Base-by-base conservation (phyloP, 2,888 invertebrate species). In the Arctia plantaginis region DNA sequence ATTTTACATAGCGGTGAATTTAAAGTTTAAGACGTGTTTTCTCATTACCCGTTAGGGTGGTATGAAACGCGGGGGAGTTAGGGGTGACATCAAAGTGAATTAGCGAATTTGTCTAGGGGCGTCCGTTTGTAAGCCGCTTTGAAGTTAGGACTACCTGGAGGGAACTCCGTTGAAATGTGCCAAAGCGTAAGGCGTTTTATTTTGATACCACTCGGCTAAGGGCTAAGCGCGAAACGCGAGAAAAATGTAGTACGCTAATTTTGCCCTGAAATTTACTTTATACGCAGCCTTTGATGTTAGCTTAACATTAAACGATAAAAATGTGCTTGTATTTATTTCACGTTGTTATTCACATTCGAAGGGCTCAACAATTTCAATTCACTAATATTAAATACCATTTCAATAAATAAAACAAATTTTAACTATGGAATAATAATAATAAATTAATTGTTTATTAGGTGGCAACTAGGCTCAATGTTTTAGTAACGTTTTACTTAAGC, bases 71-170 rank as follows among this genome's bases (percentile, higher is more conserved):
- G 84, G 87, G 86, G 87, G 88, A 82, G 86, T 82, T 88, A 88
- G 90, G 93, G 92, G 90, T 87, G 90, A 95, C 94, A 95, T 95
- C 95, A 95, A 95, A 95, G 95, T 92, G 94, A 95, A 95, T 95
- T 95, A 95, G 92, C 93, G 93, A 94, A 93, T 94, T 95, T 95
- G 94, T 95, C 94, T 94, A 91, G 93, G 94, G 94, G 95, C 93
- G 94, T 94, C 94, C 93, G 93, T 90, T 93, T 93, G 93, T 94
- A 92, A 93, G 93, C 93, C 89, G 93, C 94, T 95, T 95, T 95
- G 95, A 95, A 93, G 93, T 94, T 90, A 86, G 85, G 87, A 90
- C 90, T 91, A 93, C 93, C 94, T 92, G 92, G 91, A 89, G 93
- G 88, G 90, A 85, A 89, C 89, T 89, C 86, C 86, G 87, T 86